A percentile compares a stretch with the other conserved stretches of the same genome.
phyloP scores from a whole-genome alignment of 2,113 vertebrate genomes.

The Petaurus breviceps region DNA sequence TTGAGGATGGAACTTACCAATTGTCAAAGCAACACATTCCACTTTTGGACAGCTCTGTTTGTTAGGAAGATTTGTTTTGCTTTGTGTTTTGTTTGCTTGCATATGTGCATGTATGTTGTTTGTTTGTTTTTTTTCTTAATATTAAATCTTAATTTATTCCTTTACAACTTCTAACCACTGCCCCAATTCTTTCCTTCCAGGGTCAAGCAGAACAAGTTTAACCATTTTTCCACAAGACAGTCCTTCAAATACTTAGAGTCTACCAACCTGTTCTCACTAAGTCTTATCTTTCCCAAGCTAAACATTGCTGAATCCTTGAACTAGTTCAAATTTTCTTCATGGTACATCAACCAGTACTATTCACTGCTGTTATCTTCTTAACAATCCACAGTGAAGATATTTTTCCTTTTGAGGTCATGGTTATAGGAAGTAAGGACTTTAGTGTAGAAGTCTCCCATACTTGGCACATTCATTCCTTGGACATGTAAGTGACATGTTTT shows the following conservation, averaged over 20 bases:
- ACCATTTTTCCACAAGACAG: background rate
- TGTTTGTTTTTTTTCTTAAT: too few relatives aligned
- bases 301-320: background rate
- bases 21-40: background rate
- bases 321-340: background rate
- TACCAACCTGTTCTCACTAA: background rate
- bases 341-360: fast-evolving
- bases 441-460: background rate
- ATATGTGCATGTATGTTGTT: too few relatives aligned
- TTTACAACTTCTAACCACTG: background rate
- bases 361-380: background rate
- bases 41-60: background rate
- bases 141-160: background rate
- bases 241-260: background rate
- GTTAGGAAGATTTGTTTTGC: background rate
- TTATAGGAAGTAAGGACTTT: slow-evolving; percentile 15
- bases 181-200: background rate
- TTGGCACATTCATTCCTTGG: background rate
- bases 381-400: background rate
- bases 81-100: too few relatives aligned
- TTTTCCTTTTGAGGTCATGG: background rate
- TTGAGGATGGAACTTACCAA: background rate
- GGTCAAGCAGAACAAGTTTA: background rate
- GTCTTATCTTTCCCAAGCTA: background rate
- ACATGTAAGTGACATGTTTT: background rate